Evolutionary conservation across 1,140 invertebrate genomes (phyloP).

Genomic region (Psilanteris sp.): DNA sequence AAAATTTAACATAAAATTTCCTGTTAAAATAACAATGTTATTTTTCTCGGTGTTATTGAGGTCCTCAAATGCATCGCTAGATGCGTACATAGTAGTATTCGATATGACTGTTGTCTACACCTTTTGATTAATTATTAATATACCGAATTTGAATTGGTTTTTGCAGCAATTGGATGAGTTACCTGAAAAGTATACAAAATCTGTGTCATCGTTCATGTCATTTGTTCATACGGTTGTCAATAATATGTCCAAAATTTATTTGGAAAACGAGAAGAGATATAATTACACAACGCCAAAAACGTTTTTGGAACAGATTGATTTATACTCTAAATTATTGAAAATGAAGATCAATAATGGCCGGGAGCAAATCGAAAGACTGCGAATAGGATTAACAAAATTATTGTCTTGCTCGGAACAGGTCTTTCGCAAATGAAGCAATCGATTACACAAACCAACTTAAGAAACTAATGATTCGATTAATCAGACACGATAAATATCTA

Average conservation of each 20-base stretch:
- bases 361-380: slow-evolving; percentile 88
- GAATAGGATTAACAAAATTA: slow-evolving; percentile 93
- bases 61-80: too few species aligned
- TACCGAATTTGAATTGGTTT: background rate
- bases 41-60: too few species aligned
- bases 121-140: too few species aligned
- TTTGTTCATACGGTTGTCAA: slow-evolving; percentile 94
- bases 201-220: slow-evolving; percentile 93
- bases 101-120: too few species aligned
- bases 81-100: too few species aligned
- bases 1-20: too few species aligned
- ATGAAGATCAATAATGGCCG: slow-evolving; percentile 89
- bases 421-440: too few species aligned
- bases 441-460: too few species aligned
- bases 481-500: too few species aligned
- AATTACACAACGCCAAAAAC: slow-evolving; percentile 98
- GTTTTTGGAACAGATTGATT: slow-evolving; percentile 94
- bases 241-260: slow-evolving; percentile 89
- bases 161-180: slow-evolving; percentile 69
- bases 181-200: slow-evolving; percentile 58
- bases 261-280: slow-evolving; percentile 92
- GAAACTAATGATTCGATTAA: too few species aligned
- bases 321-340: slow-evolving; percentile 90
- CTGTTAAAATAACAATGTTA: too few species aligned
- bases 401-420: slow-evolving; percentile 90